Evolutionary conservation across 2,888 invertebrate genomes (phyloP).

Genomic region (Macaria notata): DNA sequence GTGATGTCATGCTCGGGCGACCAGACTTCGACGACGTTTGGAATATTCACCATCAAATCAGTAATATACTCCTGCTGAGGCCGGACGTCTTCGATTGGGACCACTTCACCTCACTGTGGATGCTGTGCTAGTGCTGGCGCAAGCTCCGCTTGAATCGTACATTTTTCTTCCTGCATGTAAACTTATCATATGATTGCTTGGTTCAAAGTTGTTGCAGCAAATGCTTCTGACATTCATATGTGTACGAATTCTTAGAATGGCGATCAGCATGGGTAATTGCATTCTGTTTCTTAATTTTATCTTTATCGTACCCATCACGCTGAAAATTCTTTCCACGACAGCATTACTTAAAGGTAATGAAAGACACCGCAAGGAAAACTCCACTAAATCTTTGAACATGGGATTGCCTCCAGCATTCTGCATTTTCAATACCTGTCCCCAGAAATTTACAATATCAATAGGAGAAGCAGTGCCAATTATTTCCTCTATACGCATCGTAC

Average conservation of each 20-base stretch:
- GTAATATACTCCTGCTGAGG: background rate
- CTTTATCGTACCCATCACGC: conserved; percentile 26
- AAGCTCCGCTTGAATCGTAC: conserved; percentile 15
- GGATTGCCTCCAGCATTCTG: conserved; percentile 27
- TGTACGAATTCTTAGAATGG: conserved; percentile 22
- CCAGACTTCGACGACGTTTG: no score
- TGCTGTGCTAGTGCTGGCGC: conserved; percentile 23
- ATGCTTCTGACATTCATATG: conserved; percentile 25
- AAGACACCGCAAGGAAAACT: conserved; percentile 23
- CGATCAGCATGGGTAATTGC: conserved; percentile 26
- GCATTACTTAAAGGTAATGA: conserved; percentile 32
- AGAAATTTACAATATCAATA: conserved; percentile 26
- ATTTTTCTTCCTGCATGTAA: conserved; percentile 22
- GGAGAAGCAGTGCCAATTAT: conserved; percentile 26
- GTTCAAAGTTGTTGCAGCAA: conserved; percentile 22
- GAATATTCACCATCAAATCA: no score
- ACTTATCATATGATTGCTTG: conserved; percentile 23
- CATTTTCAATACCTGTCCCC: conserved; percentile 27
- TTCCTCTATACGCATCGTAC: conserved; percentile 27
- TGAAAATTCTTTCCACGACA: conserved; percentile 29
- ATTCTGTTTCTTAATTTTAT: conserved; percentile 28
- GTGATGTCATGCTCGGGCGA: no score
- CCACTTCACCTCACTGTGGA: background rate
- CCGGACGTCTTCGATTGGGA: no score
- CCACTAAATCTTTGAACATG: conserved; percentile 25